Evolutionary conservation across 2,888 invertebrate genomes (phyloP).

Genomic region (Aporophyla nigra): DNA sequence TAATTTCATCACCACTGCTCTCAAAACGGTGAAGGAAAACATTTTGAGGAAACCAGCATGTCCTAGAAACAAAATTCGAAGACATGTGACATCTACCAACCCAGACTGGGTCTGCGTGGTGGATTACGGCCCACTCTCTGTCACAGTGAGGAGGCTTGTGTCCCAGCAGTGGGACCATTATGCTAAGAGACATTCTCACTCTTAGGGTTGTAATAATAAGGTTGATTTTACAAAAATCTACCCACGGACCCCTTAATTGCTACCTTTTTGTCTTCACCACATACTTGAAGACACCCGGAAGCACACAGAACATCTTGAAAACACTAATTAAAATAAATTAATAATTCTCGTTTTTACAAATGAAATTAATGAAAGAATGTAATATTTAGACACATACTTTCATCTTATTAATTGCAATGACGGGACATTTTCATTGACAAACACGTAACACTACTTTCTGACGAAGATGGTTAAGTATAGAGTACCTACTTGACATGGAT

Average conservation of each 20-base stretch:
- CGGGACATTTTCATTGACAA: conserved; percentile 14
- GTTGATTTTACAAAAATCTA: not conserved
- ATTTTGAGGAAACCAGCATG: too few species aligned
- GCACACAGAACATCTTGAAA: not conserved
- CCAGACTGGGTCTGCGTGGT: too few species aligned
- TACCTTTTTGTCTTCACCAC: not conserved
- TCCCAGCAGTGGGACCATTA: too few species aligned
- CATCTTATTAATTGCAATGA: conserved; percentile 43
- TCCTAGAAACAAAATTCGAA: too few species aligned
- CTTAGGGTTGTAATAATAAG: too few species aligned
- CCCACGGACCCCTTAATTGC: not conserved
- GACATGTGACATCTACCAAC: too few species aligned
- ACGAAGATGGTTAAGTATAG: conserved; percentile 25
- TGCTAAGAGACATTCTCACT: too few species aligned
- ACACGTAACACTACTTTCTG: conserved; percentile 25
- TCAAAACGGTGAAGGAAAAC: too few species aligned
- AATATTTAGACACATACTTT: conserved; percentile 41
- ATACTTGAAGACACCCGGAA: not conserved
- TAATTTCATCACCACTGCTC: too few species aligned
- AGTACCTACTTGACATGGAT: conserved; percentile 29
- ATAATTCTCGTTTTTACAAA: conserved; percentile 23
- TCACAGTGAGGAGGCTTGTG: too few species aligned
- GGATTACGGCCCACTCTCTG: too few species aligned
- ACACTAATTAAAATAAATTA: conserved; percentile 47
- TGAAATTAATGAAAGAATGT: conserved; percentile 18